phyloP scores from a whole-genome alignment of 2,797 vertebrate species.

The Sebastiscus tertius region DNA sequence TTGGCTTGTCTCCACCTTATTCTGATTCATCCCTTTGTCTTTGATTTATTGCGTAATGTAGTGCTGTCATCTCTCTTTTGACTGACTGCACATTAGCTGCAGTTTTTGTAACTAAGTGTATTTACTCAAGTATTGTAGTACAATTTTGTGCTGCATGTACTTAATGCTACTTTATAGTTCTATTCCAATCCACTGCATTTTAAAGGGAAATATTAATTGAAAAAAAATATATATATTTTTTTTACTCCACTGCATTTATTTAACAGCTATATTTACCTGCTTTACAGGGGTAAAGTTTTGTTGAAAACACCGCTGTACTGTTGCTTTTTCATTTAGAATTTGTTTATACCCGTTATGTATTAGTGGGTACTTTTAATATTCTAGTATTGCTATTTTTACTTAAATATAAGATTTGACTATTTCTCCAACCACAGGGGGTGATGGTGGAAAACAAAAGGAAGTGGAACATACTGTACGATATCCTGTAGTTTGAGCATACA shows the following conservation, averaged over 20 bases:
- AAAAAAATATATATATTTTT: not conserved
- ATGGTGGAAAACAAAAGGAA: not conserved
- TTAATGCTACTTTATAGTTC: not conserved
- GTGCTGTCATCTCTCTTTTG: not conserved
- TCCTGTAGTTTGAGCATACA: not conserved
- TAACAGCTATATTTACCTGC: not conserved
- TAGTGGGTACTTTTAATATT: not conserved
- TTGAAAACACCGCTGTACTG: not conserved
- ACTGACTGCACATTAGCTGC: not conserved
- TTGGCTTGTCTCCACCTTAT: not conserved
- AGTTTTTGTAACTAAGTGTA: not conserved
- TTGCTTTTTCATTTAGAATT: not conserved
- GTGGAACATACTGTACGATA: not conserved
- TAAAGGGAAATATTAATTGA: not conserved
- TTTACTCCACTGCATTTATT: not conserved
- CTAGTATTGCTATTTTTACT: not conserved
- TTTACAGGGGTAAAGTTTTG: not conserved
- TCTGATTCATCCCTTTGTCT: not conserved
- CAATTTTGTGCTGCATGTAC: too few relatives aligned
- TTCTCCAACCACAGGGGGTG: not conserved
- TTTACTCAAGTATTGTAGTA: not conserved
- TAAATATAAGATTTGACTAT: not conserved
- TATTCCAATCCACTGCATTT: not conserved
- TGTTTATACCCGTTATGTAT: too few relatives aligned
- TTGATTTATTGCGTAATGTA: not conserved